Evolutionary conservation across 2,797 vertebrate species (phyloP), one percentile per base, ranked within the genome.

Genomic region (Sandelia bainsii): DNA sequence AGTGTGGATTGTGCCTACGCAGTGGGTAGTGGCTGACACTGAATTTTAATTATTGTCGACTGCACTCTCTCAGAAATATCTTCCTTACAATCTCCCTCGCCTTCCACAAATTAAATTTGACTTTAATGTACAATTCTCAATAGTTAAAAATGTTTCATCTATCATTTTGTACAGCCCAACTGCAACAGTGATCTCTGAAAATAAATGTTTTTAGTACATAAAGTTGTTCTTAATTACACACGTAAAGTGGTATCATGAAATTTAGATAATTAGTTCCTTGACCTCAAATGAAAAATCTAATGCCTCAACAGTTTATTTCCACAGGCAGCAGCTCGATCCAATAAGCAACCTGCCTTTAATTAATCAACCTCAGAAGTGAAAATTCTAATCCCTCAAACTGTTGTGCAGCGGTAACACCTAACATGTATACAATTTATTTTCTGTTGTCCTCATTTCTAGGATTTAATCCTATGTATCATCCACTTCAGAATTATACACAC

Each of bases 291-390:
- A 62, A 27, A 51, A 58, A 32, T 34, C 14, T n/a, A 23, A 16
- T 29, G 46, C 48, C 29, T 51, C 13, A 48, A 50, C 2, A 14
- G 20, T 51, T 56, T 56, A 51, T 49, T 45, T 45, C 48, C 2
- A 52, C 51, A 37, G 49, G 16, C 44, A 22, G 12, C 16, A 9
- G 20, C 23, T 0, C 22, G 7, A 45, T 63, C 39, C 48, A 65
- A 49, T 42, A 37, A 50, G 32, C 40, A 53, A 23, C 46, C 8
- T 52, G 51, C 20, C 56, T 49, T 14, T 27, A 39, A 42, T 69
- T 61, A 57, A 61, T 58, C 57, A 74, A 53, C 56, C 10, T 69
- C 32, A 57, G 23, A 27, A 23, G 12, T 34, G 32, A 66, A 62
- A 50, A 57, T 32, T 57, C 27, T 45, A 5, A 61, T 37, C 49